phyloP scores from a whole-genome alignment of 2,888 invertebrate genomes.

The Thymelicus acteon region DNA sequence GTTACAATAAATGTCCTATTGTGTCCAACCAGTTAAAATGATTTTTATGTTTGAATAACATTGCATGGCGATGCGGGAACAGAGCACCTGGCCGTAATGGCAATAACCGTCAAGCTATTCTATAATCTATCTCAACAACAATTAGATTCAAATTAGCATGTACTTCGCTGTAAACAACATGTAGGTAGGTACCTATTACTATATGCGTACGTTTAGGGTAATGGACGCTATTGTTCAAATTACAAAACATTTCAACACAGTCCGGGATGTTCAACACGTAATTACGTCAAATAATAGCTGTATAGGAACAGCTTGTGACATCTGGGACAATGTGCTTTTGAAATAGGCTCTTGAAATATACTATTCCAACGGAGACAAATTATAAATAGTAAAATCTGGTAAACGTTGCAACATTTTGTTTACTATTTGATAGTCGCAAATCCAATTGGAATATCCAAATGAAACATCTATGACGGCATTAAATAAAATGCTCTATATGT shows the following conservation, averaged over 20 bases:
- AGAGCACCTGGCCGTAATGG: neutral
- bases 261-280: conserved; percentile 36
- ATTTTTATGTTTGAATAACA: conserved; percentile 3
- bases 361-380: neutral
- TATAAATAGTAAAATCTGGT: neutral
- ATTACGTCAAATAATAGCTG: conserved; percentile 39
- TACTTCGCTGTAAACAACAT: too few relatives aligned
- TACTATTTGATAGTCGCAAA: too few relatives aligned
- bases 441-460: too few relatives aligned
- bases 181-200: too few relatives aligned
- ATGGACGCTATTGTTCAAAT: conserved; percentile 30
- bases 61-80: neutral
- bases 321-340: conserved; percentile 3
- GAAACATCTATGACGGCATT: too few relatives aligned
- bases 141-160: conserved; percentile 3
- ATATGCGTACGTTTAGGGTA: conserved; percentile 12
- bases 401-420: neutral
- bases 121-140: neutral
- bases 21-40: neutral
- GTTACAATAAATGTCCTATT: neutral
- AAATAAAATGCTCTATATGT: too few relatives aligned
- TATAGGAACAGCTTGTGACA: conserved; percentile 17
- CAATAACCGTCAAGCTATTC: neutral
- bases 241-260: conserved; percentile 41
- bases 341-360: neutral